Evolutionary conservation across 1,140 invertebrate species (phyloP).

Genomic region (Chrysomallon squamiferum): DNA sequence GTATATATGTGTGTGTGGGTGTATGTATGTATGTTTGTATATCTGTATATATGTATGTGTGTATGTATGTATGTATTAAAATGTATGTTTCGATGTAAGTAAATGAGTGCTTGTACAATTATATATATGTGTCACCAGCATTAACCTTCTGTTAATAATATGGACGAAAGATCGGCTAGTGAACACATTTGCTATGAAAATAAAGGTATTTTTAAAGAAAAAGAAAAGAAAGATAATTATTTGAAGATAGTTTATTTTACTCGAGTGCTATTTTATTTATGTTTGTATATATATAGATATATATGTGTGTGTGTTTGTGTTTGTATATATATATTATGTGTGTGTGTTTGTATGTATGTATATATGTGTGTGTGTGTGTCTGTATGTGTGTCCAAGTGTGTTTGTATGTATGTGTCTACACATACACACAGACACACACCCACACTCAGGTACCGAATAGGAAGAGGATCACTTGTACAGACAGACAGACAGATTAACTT

Average conservation of each 20-base stretch:
- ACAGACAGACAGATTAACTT: no score
- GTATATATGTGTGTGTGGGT: neutral
- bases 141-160: neutral
- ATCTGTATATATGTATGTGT: conserved; percentile 12
- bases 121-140: neutral
- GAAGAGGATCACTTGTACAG: neutral
- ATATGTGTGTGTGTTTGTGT: neutral
- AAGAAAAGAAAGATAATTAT: neutral
- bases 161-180: neutral
- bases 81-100: neutral
- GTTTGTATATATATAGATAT: neutral
- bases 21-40: neutral
- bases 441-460: neutral
- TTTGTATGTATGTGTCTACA: neutral
- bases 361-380: no score
- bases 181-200: neutral
- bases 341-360: conserved; percentile 1
- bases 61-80: conserved; percentile 16
- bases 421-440: neutral
- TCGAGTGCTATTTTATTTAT: neutral
- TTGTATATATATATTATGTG: neutral
- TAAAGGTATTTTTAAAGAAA: neutral
- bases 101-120: neutral
- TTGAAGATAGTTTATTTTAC: neutral
- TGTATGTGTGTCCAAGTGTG: neutral